Conservation (phyloP, 2,113 vertebrate species). For the Eleginops maclovinus region DNA sequence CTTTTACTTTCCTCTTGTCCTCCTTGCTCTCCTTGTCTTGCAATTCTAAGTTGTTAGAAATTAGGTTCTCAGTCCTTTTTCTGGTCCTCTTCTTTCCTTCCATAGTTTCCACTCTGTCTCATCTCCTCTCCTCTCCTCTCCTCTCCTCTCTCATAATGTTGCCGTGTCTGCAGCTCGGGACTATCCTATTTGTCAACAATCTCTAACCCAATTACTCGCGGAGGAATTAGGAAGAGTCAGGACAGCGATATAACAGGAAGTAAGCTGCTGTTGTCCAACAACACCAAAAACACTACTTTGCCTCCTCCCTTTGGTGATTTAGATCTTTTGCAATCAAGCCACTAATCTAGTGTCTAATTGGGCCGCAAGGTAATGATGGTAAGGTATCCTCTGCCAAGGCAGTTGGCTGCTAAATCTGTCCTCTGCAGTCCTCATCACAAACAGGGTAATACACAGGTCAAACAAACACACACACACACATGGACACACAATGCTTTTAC, state of each 20-base stretch:
- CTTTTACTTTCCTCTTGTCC: not conserved
- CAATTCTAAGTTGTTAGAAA: no score
- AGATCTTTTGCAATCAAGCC: constrained; percentile 1
- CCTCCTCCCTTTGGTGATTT: not conserved
- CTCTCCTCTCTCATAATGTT: constrained; percentile 14
- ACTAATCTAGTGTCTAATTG: constrained; percentile 22
- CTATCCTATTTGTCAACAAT: constrained; percentile 57
- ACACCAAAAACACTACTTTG: constrained; percentile 22
- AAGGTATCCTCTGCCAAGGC: not conserved
- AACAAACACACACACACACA: no score
- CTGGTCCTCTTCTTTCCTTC: not conserved
- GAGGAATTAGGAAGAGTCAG: constrained; percentile 33
- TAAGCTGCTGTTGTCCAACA: constrained; percentile 45
- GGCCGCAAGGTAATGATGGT: not conserved
- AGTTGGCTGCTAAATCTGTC: not conserved
- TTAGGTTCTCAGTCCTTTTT: no score
- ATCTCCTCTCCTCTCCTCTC: not conserved
- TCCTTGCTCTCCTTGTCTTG: not conserved
- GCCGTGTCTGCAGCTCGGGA: not conserved
- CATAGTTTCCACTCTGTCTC: not conserved
- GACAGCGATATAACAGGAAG: constrained; percentile 57
- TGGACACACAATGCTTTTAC: no score
- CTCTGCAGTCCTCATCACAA: not conserved
- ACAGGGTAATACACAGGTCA: not conserved
- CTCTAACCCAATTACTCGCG: constrained; percentile 48